These are phyloP conservation scores for Plecturocebus donacophilus DNA, from an alignment of 2,113 vertebrate species.

Conservation along the genomic window DNA sequence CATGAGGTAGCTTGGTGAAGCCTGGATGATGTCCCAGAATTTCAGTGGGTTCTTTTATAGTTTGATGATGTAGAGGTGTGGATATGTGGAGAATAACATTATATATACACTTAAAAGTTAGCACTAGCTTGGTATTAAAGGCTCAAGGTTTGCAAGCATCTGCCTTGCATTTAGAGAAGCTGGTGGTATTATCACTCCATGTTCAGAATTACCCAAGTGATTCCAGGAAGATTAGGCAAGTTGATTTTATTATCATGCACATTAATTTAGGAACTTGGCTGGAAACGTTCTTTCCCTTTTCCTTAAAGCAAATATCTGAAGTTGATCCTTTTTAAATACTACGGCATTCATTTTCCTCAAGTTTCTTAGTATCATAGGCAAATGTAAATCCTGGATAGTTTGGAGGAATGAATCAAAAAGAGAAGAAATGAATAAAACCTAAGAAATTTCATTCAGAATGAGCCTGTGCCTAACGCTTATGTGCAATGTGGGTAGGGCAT, in stretches of 20 bases:
- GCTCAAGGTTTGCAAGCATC: constrained; percentile 25
- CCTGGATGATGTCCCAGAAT: constrained; percentile 5
- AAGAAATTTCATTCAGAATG: not conserved
- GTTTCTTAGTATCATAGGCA: constrained; percentile 19
- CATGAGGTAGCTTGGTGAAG: not conserved
- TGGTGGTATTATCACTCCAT: constrained; percentile 16
- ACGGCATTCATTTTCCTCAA: constrained; percentile 18
- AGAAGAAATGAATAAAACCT: constrained; percentile 10
- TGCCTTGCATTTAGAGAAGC: constrained; percentile 24
- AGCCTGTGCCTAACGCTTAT: not conserved
- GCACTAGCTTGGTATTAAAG: constrained; percentile 9
- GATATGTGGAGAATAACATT: not conserved
- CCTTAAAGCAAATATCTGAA: constrained; percentile 41
- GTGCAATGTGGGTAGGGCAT: not conserved
- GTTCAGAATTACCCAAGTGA: not conserved
- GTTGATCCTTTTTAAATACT: constrained; percentile 34
- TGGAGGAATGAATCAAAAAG: not conserved
- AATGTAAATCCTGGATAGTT: constrained; percentile 24
- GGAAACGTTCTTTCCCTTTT: constrained; percentile 40
- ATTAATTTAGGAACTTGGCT: constrained; percentile 56
- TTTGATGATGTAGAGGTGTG: constrained; percentile 3
- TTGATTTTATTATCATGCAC: constrained; percentile 34
- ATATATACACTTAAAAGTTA: constrained; percentile 1
- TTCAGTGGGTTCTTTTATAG: not conserved
- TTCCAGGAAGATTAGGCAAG: constrained; percentile 41